These are phyloP conservation scores for Arizona elegans DNA, from an alignment of 2,113 vertebrate species.

Conservation along the genomic window DNA sequence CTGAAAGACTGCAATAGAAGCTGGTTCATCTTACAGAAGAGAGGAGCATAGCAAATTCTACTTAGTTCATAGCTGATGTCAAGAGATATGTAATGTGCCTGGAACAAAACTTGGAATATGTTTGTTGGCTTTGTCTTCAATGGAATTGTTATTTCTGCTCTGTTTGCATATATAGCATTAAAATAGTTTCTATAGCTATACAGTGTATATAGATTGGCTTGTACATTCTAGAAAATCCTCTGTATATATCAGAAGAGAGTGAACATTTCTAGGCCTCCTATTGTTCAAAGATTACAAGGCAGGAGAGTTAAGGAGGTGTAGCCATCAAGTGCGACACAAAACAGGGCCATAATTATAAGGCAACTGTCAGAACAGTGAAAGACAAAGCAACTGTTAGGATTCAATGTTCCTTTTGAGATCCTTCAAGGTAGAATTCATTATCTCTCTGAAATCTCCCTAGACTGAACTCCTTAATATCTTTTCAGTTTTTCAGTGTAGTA, in stretches of 20 bases:
- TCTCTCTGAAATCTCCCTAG: neutral
- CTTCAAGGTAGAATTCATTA: neutral
- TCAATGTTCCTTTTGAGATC: neutral
- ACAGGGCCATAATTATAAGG: neutral
- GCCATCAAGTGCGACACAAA: neutral
- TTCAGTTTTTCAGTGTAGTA: neutral
- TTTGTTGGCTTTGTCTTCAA: neutral
- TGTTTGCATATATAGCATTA: neutral
- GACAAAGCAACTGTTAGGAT: neutral
- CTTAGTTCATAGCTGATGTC: neutral
- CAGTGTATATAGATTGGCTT: neutral
- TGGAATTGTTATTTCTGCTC: neutral
- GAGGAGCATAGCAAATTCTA: neutral
- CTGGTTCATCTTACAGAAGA: neutral
- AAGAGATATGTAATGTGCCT: neutral
- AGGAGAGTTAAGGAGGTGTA: neutral
- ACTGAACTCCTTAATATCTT: neutral
- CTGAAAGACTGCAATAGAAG: neutral
- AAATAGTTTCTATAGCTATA: neutral
- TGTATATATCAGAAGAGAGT: neutral
- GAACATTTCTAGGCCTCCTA: neutral
- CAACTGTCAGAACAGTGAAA: neutral
- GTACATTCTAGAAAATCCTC: neutral
- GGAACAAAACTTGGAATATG: neutral
- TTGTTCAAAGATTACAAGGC: neutral